Base-by-base conservation (phyloP, 2,113 vertebrate genomes). In the Callithrix jacchus region DNA sequence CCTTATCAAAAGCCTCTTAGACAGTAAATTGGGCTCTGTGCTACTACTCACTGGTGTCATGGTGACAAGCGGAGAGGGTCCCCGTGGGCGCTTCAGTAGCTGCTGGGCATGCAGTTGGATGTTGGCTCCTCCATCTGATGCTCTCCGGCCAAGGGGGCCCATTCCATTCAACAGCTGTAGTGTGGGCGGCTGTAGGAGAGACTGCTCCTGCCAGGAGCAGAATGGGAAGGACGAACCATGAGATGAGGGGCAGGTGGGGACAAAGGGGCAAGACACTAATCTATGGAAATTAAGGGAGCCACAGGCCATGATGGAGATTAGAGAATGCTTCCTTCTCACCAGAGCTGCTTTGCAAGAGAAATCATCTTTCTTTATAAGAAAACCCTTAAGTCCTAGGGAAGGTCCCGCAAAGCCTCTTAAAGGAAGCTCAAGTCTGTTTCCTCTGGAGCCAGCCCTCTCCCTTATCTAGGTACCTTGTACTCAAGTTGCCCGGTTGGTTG, bases 121-220 rank as follows among this genome's bases (percentile, higher is more conserved):
- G 97, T 99, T 99, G 82, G 99, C 99, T 8, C 99, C 99, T 1
- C 99, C 99, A 0, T 99, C 99, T 0, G 99, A 99, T 0, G 99
- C 99, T 70, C 99, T 97, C 27, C 99, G 99, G n/a, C 99, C 99
- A 93, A 99, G 99, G 2, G 99, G 99, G 9, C 99, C 99, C 99
- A 99, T 99, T 88, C 99, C 99, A 0, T 99, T 99, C 87, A 99
- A 98, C 96, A 99, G 98, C 98, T 99, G 99, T 92, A 99, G 99
- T 1, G 99, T 99, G 4, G 99, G 99, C 0, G 99, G 99, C 98
- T 99, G 99, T 97, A 99, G 98, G 84, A 99, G 98, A 21, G 99
- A 99, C 98, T 99, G 99, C 97, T 99, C 99, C 99, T 99, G 97
- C n/a, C 11, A 82, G 61, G 70, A 32, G 80, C 9, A 40, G 8